Percentiles rank a stretch among this genome's conserved stretches.
Conservation (phyloP, 92 coral and sea anemone species). For the Diadumene lineata region DNA sequence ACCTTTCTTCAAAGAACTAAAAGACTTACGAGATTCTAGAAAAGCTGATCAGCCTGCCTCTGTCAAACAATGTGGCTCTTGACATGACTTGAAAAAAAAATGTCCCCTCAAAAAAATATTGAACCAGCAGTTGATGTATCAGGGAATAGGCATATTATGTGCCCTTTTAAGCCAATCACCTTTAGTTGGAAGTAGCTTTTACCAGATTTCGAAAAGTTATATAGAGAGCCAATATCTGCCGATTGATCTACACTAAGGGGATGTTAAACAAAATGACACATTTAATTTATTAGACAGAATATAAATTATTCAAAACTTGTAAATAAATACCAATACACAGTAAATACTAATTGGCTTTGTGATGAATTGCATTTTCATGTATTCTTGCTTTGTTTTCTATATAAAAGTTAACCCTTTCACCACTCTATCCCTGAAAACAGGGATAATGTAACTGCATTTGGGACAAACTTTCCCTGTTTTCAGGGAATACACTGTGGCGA, state of each 20-base stretch:
- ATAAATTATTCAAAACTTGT: no score
- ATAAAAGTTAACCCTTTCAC: no score
- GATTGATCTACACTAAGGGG: neutral
- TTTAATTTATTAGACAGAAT: neutral
- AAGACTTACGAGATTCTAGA: slow-evolving; percentile 60
- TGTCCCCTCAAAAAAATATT: neutral
- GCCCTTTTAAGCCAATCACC: neutral
- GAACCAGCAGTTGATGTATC: neutral
- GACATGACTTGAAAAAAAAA: neutral
- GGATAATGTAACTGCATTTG: no score
- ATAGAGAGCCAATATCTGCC: neutral
- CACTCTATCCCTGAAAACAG: no score
- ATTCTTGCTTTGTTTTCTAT: no score
- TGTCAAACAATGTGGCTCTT: neutral
- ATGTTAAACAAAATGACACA: neutral
- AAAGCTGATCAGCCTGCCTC: neutral
- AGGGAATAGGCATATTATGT: neutral
- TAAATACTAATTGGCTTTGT: no score
- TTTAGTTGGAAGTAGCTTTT: neutral
- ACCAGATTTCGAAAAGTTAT: neutral
- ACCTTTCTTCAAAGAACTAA: slow-evolving; percentile 78
- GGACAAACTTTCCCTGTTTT: no score
- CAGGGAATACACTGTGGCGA: no score
- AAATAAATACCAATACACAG: no score
- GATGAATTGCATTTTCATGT: no score